Conservation (phyloP, 1,140 invertebrate species). For the Sycobia sp. region DNA sequence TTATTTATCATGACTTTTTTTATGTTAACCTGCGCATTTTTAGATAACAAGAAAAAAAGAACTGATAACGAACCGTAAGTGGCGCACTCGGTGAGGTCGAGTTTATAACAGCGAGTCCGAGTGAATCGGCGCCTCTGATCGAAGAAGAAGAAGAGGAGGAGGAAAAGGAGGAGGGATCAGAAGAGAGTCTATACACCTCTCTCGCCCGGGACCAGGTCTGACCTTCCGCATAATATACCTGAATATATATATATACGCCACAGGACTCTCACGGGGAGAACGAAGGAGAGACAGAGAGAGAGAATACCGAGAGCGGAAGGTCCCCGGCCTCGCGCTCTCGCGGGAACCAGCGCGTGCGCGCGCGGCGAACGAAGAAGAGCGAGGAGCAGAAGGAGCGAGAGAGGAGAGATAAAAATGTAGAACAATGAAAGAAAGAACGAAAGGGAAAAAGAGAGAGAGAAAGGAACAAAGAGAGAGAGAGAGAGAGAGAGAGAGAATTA, state of each 20-base stretch:
- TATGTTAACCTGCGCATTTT: too few species aligned
- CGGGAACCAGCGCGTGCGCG: too few species aligned
- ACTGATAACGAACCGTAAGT: too few species aligned
- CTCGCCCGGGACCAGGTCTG: not conserved
- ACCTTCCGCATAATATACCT: conserved; percentile 22
- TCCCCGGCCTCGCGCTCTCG: not conserved
- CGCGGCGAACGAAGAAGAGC: not conserved
- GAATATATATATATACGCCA: too few species aligned
- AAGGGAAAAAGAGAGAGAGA: not conserved
- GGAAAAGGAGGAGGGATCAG: not conserved
- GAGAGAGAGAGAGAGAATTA: not conserved
- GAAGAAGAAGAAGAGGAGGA: conserved; percentile 6
- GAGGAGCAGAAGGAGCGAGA: not conserved
- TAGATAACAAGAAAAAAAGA: not conserved
- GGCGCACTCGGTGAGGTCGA: too few species aligned
- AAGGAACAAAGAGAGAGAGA: conserved; percentile 5
- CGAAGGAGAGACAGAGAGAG: too few species aligned
- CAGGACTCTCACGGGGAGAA: conserved; percentile 8
- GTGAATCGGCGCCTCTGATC: conserved; percentile 18
- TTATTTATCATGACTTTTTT: too few species aligned
- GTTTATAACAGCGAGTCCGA: not conserved
- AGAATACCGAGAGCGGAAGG: too few species aligned
- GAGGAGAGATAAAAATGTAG: not conserved
- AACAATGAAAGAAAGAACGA: not conserved
- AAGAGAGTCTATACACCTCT: too few species aligned